Conservation (phyloP, 2,113 vertebrate genomes). For the Mystacornis crossleyi region DNA sequence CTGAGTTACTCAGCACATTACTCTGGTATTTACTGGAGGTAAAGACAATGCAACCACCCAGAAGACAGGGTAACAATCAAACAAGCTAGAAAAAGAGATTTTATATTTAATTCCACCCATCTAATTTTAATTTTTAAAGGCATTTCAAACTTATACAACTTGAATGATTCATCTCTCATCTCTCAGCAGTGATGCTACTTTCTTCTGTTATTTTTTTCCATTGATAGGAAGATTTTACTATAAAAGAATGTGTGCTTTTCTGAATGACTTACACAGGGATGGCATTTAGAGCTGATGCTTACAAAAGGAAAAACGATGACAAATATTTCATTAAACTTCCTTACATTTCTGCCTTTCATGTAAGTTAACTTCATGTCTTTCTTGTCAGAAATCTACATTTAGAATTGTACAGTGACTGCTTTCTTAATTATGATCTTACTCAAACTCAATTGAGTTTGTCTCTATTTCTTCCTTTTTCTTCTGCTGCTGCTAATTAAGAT, state of each 20-base stretch:
- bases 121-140: background rate
- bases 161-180: background rate
- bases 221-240: background rate
- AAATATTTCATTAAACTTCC: background rate
- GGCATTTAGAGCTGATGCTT: background rate
- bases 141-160: background rate
- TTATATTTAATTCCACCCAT: background rate
- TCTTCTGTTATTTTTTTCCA: background rate
- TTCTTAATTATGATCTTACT: conserved; percentile 50
- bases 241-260: background rate
- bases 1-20: background rate
- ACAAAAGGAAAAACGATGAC: background rate
- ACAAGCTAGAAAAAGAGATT: background rate
- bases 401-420: background rate
- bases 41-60: background rate
- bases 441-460: conserved; percentile 38
- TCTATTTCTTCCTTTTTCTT: conserved; percentile 27
- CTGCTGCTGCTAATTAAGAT: conserved; percentile 67
- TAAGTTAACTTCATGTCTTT: background rate
- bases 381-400: conserved; percentile 8
- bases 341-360: background rate
- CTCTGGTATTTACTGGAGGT: background rate
- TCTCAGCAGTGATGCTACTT: background rate
- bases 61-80: background rate
- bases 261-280: background rate